These are phyloP conservation scores for Poicephalus meyeri DNA, from an alignment of 2,113 vertebrate genomes.

Conservation along the genomic window DNA sequence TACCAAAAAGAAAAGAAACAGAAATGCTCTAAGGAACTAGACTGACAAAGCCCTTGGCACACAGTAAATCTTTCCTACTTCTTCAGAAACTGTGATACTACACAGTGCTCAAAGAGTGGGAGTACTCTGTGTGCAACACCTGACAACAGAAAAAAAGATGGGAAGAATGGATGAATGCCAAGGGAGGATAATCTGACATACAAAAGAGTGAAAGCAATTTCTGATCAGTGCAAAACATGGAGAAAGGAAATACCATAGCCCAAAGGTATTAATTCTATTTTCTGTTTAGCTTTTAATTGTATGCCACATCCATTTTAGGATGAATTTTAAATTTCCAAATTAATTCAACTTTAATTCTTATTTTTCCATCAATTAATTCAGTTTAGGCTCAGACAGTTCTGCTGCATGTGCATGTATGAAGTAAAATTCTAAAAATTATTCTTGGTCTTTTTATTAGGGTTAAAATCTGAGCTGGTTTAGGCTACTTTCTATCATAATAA, in stretches of 20 bases:
- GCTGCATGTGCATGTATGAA: background rate
- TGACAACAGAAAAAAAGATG: background rate
- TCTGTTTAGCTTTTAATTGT: background rate
- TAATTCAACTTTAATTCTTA: background rate
- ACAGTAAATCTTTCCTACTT: background rate
- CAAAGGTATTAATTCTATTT: background rate
- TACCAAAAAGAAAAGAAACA: background rate
- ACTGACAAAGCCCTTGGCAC: background rate
- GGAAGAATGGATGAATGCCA: background rate
- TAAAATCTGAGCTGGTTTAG: background rate
- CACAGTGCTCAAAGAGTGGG: background rate
- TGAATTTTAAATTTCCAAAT: background rate
- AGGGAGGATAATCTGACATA: background rate
- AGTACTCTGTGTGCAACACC: background rate
- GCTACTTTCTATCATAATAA: background rate
- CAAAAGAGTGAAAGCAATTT: background rate
- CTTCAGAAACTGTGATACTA: background rate
- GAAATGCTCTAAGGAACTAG: background rate
- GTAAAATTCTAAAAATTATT: background rate
- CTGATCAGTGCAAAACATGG: background rate
- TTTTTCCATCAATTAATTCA: background rate
- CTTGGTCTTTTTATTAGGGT: background rate
- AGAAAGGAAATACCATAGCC: background rate
- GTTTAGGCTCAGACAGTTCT: background rate
- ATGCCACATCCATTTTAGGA: background rate